Evolutionary conservation across 2,888 invertebrate genomes (phyloP), one percentile per base, ranked within the genome.

Genomic region (Ceramica pisi): DNA sequence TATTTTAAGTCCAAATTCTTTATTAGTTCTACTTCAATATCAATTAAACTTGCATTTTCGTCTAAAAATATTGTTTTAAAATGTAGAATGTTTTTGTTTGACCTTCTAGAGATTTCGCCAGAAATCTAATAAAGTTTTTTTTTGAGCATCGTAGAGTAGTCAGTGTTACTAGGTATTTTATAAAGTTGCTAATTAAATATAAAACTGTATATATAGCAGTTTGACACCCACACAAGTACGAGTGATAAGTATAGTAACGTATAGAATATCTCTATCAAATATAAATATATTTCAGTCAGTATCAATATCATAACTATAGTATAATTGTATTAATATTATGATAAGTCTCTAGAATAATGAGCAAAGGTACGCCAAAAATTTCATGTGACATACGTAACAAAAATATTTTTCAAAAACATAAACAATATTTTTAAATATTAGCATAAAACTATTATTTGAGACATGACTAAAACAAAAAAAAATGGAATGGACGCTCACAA

Each of bases 151-250:
- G 16, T 71, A 75, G 23, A 44, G 19, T 78, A 71, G 53, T 75
- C 55, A 60, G 50, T 75, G 72, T 78, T 63, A 51, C 21, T 57
- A 78, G 41, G 26, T 63, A 26, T 50, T 48, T 60, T 71, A 71
- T 59, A 67, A 53, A 71, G 60, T 51, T 67, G 60, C 8, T 76
- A 79, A 78, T 62, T 73, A 68, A 74, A 62, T 76, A 73, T 77
- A 72, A 80, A 71, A 71, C 72, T 91, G 93, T 93, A 93, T n/a
- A 92, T 93, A 92, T 91, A 90, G 80, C 75, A 72, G 77, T 80
- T 74, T 59, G 82, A 90, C 81, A 89, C 90, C 91, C 93, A 92
- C 91, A 91, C 88, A 90, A 90, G 88, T 88, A 90, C 86, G 92
- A 93, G 92, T 93, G 92, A 92, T 92, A 91, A 90, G 85, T 77